Base-by-base conservation (phyloP, 2,797 vertebrate genomes). In the Acropternis orthonyx region DNA sequence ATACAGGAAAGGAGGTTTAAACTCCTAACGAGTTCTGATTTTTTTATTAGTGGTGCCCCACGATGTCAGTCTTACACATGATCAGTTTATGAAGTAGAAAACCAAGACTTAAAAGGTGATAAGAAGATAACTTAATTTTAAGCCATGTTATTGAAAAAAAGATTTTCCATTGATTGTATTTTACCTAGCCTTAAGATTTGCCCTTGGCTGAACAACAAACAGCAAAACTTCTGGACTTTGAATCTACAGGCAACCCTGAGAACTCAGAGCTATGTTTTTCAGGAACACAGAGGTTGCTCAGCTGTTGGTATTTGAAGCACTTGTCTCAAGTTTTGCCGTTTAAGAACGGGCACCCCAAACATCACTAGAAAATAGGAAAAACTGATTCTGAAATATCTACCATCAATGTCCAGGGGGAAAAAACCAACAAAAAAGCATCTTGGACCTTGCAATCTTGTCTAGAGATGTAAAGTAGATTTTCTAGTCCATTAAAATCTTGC, bases 11-110 rank as follows among this genome's bases (percentile, higher is more conserved):
- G 11, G 34, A 75, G 5, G 22, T 85, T 90, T 58, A 65, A 36
- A n/a, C 4, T 11, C 28, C 22, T 48, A 34, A 51, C 0, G 0
- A 62, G 58, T 66, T 72, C 18, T 3, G 22, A 14, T 14, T 41
- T 14, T 71, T 18, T 6, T 15, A 27, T 80, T 22, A 28, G 14
- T 28, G 26, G 39, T 78, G n/a, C 9, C 20, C 43, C 14, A 54
- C 3, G 5, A 19, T 43, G 49, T n/a, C 36, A 32, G 9, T 55
- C 58, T 90, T n/a, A 24, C 14, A 32, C 7, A 10, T 32, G 37
- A 54, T 30, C 56, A 78, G 10, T 17, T 75, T 78, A 36, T 21
- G 46, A 77, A 65, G n/a, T 16, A 74, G 19, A 77, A 92, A 80
- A 67, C 4, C 18, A 54, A 58, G 30, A 49, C 5, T n/a, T 46